Conservation (phyloP, 2,888 invertebrate species). For the Noctuana brunneofusca region DNA sequence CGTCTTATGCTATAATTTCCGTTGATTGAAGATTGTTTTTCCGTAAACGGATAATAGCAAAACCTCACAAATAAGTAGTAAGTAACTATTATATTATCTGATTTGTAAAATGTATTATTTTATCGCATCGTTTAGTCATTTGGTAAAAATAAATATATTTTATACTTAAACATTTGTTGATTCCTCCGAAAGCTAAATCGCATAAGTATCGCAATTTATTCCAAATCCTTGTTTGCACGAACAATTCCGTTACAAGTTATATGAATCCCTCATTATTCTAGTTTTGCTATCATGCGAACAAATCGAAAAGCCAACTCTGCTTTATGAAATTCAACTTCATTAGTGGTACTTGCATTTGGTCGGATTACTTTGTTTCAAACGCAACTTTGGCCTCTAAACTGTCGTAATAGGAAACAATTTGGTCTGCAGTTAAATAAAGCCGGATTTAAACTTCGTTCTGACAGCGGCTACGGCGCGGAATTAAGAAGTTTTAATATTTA, state of each 20-base stretch:
- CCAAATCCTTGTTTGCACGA: constrained; percentile 9
- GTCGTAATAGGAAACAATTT: constrained; percentile 36
- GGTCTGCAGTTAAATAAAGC: constrained; percentile 21
- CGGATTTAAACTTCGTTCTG: constrained; percentile 31
- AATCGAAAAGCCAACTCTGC: constrained; percentile 38
- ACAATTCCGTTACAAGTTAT: constrained; percentile 17
- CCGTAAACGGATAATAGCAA: no score
- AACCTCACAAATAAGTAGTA: no score
- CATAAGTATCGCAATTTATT: not conserved
- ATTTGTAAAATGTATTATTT: no score
- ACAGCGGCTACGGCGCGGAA: constrained; percentile 35
- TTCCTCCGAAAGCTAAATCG: not conserved
- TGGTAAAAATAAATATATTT: no score
- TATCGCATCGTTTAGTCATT: no score
- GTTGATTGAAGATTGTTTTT: no score
- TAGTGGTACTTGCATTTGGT: constrained; percentile 39
- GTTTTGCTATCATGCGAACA: constrained; percentile 36
- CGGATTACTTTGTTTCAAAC: constrained; percentile 36
- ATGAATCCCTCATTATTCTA: constrained; percentile 25
- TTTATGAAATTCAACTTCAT: constrained; percentile 40
- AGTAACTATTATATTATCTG: no score
- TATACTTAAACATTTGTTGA: not conserved
- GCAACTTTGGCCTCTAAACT: constrained; percentile 36
- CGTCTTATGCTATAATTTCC: no score
- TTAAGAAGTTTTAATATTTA: constrained; percentile 41